Evolutionary conservation across 2,888 invertebrate species (phyloP), one percentile per base, ranked within the genome.

Genomic region (Trissonchulus latispiculum): DNA sequence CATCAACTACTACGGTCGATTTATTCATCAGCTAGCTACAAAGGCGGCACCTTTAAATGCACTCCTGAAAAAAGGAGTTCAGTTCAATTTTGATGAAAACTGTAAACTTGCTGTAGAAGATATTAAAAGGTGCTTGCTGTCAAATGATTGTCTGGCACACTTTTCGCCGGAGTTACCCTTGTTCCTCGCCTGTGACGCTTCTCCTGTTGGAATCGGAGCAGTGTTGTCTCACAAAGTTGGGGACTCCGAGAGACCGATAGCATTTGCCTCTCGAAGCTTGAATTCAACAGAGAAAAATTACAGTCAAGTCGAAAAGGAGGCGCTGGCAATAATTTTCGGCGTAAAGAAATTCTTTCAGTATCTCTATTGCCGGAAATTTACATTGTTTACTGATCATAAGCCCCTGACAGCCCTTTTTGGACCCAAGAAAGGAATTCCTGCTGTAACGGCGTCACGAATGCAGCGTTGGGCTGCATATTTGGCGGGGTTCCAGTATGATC

Each of bases 271-370:
- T 29, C n/a, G 31, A 29, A n/a, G 3, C 8, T 62, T 62, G 64
- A 28, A 15, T 18, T 3, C 3, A 3, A 29, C 64, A 28, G 64
- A 62, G 8, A 18, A 29, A 8, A 62, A 62, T 18, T 62, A 62
- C 28, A 28, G 28, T 28, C n/a, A 62, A 29, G 28, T 62, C 31
- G 64, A 62, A 29, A 18, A 29, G 28, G 64, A 62, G n/a, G 64
- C 64, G 3, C n/a, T 62, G 28, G 64, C 64, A n/a, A 28, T 62
- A 29, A 62, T 62, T 62, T 62, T 62, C 28, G 64, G 64, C 3
- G 64, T 62, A 15, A 62, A 62, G n/a, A 29, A 28, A 62, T 62
- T 62, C 28, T 29, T 3, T 62, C 64, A 29, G 28, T 62, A 62
- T 62, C 28, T 62, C 3, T 62, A 62, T n/a, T 15, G 64, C 3